These are phyloP conservation scores for Ondatra zibethicus DNA, from an alignment of 2,113 vertebrate species.

Conservation along the genomic window DNA sequence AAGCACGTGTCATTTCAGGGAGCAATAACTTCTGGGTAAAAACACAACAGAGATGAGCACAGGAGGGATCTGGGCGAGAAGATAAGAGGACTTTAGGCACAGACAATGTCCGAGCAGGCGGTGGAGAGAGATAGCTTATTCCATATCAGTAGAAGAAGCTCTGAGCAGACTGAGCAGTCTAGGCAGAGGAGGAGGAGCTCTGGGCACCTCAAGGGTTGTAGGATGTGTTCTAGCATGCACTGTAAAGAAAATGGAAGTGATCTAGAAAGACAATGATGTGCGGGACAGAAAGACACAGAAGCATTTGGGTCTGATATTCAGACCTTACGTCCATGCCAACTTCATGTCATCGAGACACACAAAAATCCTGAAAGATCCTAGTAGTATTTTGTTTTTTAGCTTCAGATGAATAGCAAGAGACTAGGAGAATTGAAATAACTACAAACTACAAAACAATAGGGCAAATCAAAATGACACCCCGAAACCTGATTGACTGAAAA, in stretches of 20 bases:
- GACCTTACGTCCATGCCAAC: not conserved
- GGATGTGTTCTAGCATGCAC: not conserved
- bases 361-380: not conserved
- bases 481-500: not conserved
- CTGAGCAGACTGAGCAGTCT: rapidly evolving
- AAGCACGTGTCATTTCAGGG: not conserved
- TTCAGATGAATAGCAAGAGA: not conserved
- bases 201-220: not conserved
- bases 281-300: not conserved
- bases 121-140: not conserved
- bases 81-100: not conserved
- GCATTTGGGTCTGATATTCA: not conserved
- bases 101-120: not conserved
- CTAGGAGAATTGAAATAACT: not conserved
- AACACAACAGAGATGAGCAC: not conserved
- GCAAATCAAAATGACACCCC: no score
- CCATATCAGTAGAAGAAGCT: not conserved
- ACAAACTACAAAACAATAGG: not conserved
- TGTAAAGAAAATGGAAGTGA: not conserved
- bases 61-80: not conserved
- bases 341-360: not conserved
- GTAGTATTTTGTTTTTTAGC: not conserved
- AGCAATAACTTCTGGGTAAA: not conserved
- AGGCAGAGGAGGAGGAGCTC: not conserved
- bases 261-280: not conserved